Conservation (phyloP, 2,888 invertebrate genomes). For the Agrotis puta region DNA sequence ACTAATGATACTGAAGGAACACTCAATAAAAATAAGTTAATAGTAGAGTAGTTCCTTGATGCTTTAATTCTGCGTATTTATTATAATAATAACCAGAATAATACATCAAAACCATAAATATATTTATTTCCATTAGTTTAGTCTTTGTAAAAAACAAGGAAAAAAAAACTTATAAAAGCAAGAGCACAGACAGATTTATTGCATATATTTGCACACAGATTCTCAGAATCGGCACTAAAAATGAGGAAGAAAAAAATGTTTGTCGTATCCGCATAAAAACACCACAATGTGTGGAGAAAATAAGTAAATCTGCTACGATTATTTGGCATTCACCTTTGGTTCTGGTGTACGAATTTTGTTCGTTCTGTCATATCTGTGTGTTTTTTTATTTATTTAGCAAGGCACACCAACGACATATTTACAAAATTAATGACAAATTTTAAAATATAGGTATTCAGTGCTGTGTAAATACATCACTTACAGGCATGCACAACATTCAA, state of each 20-base stretch:
- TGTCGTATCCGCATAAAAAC: slow-evolving; percentile 3
- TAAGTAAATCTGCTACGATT: slow-evolving; percentile 33
- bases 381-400: too few species aligned
- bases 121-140: background rate
- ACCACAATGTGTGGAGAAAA: slow-evolving; percentile 4
- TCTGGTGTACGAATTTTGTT: slow-evolving; percentile 33
- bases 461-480: too few species aligned
- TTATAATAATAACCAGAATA: too few species aligned
- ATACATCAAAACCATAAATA: too few species aligned
- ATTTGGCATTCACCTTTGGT: slow-evolving; percentile 42
- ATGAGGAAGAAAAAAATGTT: background rate
- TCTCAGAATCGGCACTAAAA: slow-evolving; percentile 8
- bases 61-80: background rate
- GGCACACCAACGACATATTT: too few species aligned
- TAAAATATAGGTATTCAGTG: too few species aligned
- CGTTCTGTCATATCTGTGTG: slow-evolving; percentile 24
- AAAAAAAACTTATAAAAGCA: background rate
- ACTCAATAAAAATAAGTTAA: too few species aligned
- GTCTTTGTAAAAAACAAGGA: too few species aligned
- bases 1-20: too few species aligned
- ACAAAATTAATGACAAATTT: too few species aligned
- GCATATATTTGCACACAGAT: background rate
- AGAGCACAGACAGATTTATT: background rate
- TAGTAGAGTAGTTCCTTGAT: too few species aligned
- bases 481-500: too few species aligned